Conservation (phyloP, 2,888 invertebrate genomes). For the Apamea crenata region DNA sequence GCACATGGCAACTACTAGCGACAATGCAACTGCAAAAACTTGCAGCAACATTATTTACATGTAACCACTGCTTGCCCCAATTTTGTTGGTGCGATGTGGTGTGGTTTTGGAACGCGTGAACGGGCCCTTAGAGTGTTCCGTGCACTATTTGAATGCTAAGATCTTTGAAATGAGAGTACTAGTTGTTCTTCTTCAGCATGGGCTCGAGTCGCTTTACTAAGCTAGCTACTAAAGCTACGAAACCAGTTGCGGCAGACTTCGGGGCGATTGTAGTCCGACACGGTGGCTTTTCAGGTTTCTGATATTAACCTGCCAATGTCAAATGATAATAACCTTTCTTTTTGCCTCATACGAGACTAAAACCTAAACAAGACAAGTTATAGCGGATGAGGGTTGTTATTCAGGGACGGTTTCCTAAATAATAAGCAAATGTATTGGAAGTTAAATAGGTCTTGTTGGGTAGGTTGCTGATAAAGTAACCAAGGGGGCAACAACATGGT, state of each 20-base stretch:
- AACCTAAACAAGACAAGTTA: conserved; percentile 22
- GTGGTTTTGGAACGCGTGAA: not conserved
- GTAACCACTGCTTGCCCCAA: not conserved
- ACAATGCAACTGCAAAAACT: not conserved
- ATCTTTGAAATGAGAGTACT: conserved; percentile 19
- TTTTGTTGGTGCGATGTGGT: not conserved
- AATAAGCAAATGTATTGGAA: conserved; percentile 4
- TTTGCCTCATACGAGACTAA: conserved; percentile 1
- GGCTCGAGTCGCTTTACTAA: conserved; percentile 26
- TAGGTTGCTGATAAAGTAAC: not conserved
- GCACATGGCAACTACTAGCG: not conserved
- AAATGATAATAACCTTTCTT: conserved; percentile 44
- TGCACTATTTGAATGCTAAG: conserved; percentile 50
- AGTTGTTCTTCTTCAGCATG: conserved; percentile 32
- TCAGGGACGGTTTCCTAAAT: conserved; percentile 1
- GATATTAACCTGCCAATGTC: conserved; percentile 42
- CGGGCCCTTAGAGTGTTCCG: conserved; percentile 28
- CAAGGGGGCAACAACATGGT: not conserved
- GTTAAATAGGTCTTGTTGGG: conserved; percentile 13
- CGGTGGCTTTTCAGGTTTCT: conserved; percentile 30
- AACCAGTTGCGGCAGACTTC: conserved; percentile 29
- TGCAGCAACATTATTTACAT: not conserved
- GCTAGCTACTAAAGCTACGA: conserved; percentile 36
- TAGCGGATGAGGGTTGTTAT: not conserved
- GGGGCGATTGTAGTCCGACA: conserved; percentile 31